Percentiles rank a stretch among this genome's conserved stretches.
Evolutionary conservation across 2,113 vertebrate species (phyloP).

Genomic region (Trachemys scripta): DNA sequence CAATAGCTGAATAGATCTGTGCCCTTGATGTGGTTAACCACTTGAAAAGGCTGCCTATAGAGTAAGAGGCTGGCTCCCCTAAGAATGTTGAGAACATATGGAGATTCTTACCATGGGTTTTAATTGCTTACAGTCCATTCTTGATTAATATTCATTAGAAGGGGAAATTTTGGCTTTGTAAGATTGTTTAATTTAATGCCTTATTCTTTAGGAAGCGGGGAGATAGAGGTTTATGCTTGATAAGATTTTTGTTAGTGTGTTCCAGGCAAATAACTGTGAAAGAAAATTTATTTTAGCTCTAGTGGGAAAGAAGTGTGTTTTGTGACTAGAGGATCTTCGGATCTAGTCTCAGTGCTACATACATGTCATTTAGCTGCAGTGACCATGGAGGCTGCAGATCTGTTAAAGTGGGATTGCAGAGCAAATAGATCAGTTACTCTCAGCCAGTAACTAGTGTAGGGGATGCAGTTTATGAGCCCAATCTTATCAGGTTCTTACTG

Average conservation of each 20-base stretch:
- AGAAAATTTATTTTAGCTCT: neutral
- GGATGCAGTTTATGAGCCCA: rapidly evolving
- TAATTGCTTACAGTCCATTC: neutral
- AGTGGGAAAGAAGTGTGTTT: neutral
- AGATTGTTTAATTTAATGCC: neutral
- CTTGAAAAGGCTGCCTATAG: neutral
- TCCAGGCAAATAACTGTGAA: neutral
- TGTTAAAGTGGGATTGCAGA: neutral
- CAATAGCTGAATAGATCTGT: neutral
- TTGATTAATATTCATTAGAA: neutral
- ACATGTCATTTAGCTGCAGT: rapidly evolving
- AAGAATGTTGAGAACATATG: neutral
- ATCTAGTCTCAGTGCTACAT: neutral
- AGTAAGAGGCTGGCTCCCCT: neutral
- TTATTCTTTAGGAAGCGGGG: neutral
- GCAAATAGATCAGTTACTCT: neutral
- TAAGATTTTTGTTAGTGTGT: neutral
- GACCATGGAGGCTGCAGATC: neutral
- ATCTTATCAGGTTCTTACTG: neutral
- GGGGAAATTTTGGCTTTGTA: neutral
- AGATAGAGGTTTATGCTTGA: neutral
- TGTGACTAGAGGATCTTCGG: neutral
- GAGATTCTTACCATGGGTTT: neutral
- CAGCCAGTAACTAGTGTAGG: neutral
- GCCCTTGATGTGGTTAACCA: neutral